Base-by-base conservation (phyloP, 2,888 invertebrate species). In the Gerris lacustris region DNA sequence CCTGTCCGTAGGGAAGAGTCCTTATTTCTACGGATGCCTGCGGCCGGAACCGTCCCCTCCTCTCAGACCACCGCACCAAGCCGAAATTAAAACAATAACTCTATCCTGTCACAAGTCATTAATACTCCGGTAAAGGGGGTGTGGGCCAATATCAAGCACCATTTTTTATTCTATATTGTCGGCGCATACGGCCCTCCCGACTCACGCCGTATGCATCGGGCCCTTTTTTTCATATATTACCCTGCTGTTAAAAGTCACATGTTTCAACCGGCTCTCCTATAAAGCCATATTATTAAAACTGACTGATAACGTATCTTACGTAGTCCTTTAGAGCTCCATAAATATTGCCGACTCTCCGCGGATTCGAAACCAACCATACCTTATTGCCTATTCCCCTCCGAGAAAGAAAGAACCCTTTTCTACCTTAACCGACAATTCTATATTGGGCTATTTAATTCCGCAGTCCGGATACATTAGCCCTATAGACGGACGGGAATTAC, bases 31-130 rank as follows among this genome's bases (percentile, higher is more conserved):
- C 55, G 55, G 15, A 55, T 55, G 55, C 15, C 55, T 55, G 55
- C 55, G 55, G 55, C 55, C 55, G 55, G 9, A 31, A 31, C 31
- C 1, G 9, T 55, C 11, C 55, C 9, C 55, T 55, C 9, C 55
- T 55, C 15, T 15, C 55, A 55, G 11, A 55, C 55, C 55, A 31
- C 55, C 55, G 55, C 55, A 55, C 9, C 11, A 5, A 55, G 55
- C 15, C 55, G 55, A 55, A 55, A 55, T 55, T 55, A 55, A 55
- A 55, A 55, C 55, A 55, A 55, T 55, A 55, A 55, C 55, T 55
- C 55, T 55, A 55, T 15, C 15, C 55, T 55, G 55, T 55, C 55
- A 55, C 55, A 15, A 55, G 55, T 55, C 55, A 55, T 55, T 55
- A 55, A 55, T 55, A 55, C 55, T 55, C 31, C 31, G 31, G 55